These are phyloP conservation scores for Spongia lamella DNA, from an alignment of 37 sponge, comb jelly and placozoan genomes.

Conservation along the genomic window DNA sequence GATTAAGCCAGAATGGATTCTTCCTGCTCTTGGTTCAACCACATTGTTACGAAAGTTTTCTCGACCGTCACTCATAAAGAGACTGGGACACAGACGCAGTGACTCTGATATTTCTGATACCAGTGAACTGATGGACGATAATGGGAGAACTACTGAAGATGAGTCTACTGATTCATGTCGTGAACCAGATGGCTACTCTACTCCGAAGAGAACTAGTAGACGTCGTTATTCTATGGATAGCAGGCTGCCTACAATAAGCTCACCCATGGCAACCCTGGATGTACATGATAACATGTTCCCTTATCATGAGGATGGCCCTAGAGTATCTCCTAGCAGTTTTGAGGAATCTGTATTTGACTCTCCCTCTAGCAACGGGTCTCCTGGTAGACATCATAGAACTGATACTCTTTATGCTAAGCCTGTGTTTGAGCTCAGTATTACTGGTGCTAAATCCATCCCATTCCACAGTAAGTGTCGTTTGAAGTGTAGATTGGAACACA, in stretches of 20 bases:
- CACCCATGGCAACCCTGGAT: background rate
- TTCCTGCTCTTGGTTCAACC: slow-evolving; percentile 23
- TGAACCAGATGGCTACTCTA: background rate
- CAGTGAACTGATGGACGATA: too few species aligned
- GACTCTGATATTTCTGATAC: too few species aligned
- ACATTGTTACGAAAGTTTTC: background rate
- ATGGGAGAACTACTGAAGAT: background rate
- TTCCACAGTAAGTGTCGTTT: too few species aligned
- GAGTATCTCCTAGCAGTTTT: too few species aligned
- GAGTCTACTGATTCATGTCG: background rate
- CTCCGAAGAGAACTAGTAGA: background rate
- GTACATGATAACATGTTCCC: background rate
- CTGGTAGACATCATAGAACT: too few species aligned
- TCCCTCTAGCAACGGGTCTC: too few species aligned
- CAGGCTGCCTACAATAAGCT: background rate
- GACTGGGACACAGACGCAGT: background rate
- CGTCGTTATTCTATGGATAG: background rate
- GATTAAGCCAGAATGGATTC: slow-evolving; percentile 54
- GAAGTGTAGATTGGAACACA: too few species aligned
- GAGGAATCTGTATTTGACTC: too few species aligned
- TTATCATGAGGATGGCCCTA: too few species aligned
- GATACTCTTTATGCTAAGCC: too few species aligned
- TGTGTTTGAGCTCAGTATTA: too few species aligned
- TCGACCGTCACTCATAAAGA: background rate
- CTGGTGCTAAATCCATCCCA: too few species aligned